Evolutionary conservation across 2,888 invertebrate species (phyloP).

Genomic region (Lasioglossum lativentre): DNA sequence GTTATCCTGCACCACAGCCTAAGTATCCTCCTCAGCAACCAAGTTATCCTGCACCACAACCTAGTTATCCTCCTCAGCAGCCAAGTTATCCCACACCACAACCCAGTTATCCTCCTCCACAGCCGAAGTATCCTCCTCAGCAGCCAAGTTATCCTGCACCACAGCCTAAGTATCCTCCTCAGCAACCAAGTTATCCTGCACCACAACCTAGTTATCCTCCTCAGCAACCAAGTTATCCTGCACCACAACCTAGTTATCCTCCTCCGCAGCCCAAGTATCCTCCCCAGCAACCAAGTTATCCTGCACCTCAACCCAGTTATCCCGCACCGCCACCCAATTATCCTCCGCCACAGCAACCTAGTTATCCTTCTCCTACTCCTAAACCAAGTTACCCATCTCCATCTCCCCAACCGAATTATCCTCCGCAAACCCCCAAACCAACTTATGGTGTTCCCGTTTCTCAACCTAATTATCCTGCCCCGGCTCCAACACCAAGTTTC

Average conservation of each 20-base stretch:
- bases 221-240: neutral
- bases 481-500: slow-evolving; percentile 3
- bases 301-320: neutral
- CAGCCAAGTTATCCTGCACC: neutral
- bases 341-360: neutral
- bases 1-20: neutral
- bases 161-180: no score
- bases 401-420: slow-evolving; percentile 19
- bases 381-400: neutral
- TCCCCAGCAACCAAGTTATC: neutral
- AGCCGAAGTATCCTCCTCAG: no score
- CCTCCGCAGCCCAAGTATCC: neutral
- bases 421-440: neutral
- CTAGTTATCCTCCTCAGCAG: slow-evolving; percentile 32
- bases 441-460: neutral
- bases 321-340: neutral
- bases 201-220: neutral
- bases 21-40: neutral
- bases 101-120: no score
- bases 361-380: neutral
- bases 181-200: neutral
- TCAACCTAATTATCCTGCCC: slow-evolving; percentile 2
- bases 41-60: slow-evolving; percentile 24
- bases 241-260: neutral
- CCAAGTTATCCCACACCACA: slow-evolving; percentile 5